phyloP scores from a whole-genome alignment of 2,888 invertebrate species.

The Ophion slaviceki region DNA sequence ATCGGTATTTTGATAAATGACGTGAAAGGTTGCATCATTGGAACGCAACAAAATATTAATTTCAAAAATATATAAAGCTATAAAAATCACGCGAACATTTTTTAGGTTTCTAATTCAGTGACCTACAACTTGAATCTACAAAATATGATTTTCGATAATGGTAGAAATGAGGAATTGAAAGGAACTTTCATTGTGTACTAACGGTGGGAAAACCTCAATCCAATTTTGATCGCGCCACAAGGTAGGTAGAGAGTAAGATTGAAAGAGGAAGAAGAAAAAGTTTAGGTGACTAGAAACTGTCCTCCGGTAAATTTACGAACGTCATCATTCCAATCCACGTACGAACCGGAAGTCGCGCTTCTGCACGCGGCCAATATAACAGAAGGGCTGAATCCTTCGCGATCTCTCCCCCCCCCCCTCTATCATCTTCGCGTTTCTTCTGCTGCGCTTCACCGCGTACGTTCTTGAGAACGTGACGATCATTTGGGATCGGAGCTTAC shows the following conservation, averaged over 20 bases:
- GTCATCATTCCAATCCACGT: slow-evolving; percentile 53
- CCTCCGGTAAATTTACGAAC: not conserved
- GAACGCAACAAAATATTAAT: too few species aligned
- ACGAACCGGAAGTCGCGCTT: slow-evolving; percentile 63
- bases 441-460: slow-evolving; percentile 32
- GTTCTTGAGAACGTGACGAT: slow-evolving; percentile 62
- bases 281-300: not conserved
- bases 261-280: not conserved
- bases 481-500: slow-evolving; percentile 58
- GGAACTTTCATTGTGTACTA: too few species aligned
- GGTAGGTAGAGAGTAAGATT: not conserved
- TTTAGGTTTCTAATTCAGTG: too few species aligned
- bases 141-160: too few species aligned
- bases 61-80: too few species aligned
- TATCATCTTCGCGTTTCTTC: not conserved
- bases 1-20: not conserved
- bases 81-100: too few species aligned
- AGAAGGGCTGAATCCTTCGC: not conserved
- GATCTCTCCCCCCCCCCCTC: not conserved
- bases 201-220: too few species aligned
- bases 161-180: too few species aligned
- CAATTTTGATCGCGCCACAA: not conserved
- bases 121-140: too few species aligned
- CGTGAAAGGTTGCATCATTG: too few species aligned
- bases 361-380: slow-evolving; percentile 27